Conservation (phyloP, 2,797 vertebrate genomes). For the Choloepus didactylus region DNA sequence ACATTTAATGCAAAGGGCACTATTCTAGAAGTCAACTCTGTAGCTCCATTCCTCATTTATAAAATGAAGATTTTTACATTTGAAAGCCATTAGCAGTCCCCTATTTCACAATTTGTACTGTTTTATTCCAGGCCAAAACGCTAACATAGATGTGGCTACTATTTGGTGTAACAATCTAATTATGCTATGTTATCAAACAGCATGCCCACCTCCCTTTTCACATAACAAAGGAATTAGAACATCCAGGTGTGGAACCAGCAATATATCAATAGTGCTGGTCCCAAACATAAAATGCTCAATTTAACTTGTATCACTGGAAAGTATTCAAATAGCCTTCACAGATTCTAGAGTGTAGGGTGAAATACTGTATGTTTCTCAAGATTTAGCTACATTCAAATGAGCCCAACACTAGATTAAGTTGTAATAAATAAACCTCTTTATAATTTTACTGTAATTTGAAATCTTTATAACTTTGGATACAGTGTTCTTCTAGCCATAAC, state of each 20-base stretch:
- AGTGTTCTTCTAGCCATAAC: conserved; percentile 23
- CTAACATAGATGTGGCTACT: background rate
- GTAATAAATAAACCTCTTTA: conserved; percentile 31
- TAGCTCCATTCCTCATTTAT: background rate
- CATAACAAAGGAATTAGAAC: conserved; percentile 35
- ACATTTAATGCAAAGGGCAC: background rate
- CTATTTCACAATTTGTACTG: background rate
- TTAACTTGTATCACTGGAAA: background rate
- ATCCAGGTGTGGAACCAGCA: background rate
- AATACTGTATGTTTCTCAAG: background rate
- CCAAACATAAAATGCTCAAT: background rate
- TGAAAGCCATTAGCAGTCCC: background rate
- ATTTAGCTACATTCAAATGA: background rate
- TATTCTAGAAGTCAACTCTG: background rate
- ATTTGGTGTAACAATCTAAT: conserved; percentile 51
- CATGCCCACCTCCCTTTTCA: conserved; percentile 47
- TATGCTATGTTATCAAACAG: conserved; percentile 34
- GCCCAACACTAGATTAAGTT: background rate
- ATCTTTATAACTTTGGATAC: conserved; percentile 7
- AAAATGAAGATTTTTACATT: conserved; percentile 35
- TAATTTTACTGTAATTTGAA: conserved; percentile 38
- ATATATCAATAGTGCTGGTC: background rate
- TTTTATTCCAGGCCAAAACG: conserved; percentile 33
- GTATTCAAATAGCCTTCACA: background rate
- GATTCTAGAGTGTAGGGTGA: background rate